Evolutionary conservation across 2,888 invertebrate genomes (phyloP).

Genomic region (Pycnomerus fuliginosus): DNA sequence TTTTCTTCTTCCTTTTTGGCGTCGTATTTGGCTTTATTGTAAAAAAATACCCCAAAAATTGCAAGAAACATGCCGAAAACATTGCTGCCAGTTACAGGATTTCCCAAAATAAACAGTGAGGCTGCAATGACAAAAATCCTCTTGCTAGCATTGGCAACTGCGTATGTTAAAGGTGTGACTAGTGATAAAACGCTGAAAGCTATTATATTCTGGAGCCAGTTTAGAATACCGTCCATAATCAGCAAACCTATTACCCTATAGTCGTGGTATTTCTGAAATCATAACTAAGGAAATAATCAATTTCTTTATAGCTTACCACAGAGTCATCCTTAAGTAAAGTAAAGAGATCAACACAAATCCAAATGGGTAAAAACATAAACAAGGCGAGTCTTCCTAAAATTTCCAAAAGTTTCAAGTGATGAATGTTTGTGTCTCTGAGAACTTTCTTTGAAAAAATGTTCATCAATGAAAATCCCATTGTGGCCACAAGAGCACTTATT

Average conservation of each 20-base stretch:
- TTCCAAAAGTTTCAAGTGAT: slow-evolving; percentile 83
- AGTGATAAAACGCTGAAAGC: slow-evolving; percentile 91
- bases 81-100: slow-evolving; percentile 87
- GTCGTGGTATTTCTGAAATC: slow-evolving; percentile 55
- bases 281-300: slow-evolving; percentile 1
- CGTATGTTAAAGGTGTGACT: slow-evolving; percentile 93
- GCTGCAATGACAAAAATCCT: slow-evolving; percentile 88
- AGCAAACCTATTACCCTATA: slow-evolving; percentile 63
- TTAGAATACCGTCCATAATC: slow-evolving; percentile 79
- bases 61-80: slow-evolving; percentile 89
- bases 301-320: no score
- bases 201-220: slow-evolving; percentile 92
- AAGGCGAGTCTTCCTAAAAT: slow-evolving; percentile 78
- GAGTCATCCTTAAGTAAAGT: slow-evolving; percentile 63
- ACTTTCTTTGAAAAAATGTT: slow-evolving; percentile 96
- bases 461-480: slow-evolving; percentile 89
- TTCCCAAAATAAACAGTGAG: slow-evolving; percentile 82
- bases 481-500: slow-evolving; percentile 81
- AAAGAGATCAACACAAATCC: slow-evolving; percentile 71
- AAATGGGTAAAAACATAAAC: slow-evolving; percentile 79
- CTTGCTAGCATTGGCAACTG: slow-evolving; percentile 94
- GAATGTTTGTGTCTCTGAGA: slow-evolving; percentile 82
- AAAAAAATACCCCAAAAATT: slow-evolving; percentile 83
- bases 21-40: slow-evolving; percentile 83
- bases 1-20: slow-evolving; percentile 57